Percentiles rank a stretch among this genome's conserved stretches.
Evolutionary conservation across 2,113 vertebrate species (phyloP).

Genomic region (Cryptoleucopteryx plumbea): DNA sequence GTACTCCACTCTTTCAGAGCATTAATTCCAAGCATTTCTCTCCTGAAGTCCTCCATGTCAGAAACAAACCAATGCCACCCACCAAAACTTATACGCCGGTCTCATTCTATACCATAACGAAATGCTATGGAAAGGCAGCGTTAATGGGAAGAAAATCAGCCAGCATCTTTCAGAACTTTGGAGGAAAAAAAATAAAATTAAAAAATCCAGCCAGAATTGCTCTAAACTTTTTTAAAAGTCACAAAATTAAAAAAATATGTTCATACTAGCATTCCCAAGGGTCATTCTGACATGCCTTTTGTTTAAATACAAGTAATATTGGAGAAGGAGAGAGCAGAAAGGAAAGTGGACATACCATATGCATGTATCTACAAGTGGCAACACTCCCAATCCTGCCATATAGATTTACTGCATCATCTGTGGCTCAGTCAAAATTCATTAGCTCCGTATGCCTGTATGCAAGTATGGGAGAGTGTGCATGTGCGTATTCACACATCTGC

Average conservation of each 20-base stretch:
- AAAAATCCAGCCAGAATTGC: background rate
- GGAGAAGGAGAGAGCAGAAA: background rate
- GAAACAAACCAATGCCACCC: background rate
- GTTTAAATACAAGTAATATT: background rate
- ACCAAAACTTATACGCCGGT: background rate
- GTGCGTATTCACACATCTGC: constrained; percentile 47
- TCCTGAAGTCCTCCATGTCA: background rate
- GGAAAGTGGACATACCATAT: background rate
- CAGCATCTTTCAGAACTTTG: background rate
- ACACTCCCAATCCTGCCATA: constrained; percentile 36
- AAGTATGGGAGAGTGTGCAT: background rate
- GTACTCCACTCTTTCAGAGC: background rate
- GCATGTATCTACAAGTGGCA: constrained; percentile 23
- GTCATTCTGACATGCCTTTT: background rate
- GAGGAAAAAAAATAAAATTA: background rate
- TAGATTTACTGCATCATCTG: constrained; percentile 49
- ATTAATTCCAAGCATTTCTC: background rate
- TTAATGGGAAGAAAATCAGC: background rate
- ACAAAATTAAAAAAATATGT: background rate
- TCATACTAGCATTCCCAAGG: background rate
- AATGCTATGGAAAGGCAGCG: background rate
- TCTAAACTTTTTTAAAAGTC: background rate
- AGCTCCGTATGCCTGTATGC: background rate
- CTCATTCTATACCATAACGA: background rate
- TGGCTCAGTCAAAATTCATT: constrained; percentile 57